These are phyloP conservation scores for Taeniopygia guttata DNA, from an alignment of 2,797 vertebrate genomes.

Conservation along the genomic window DNA sequence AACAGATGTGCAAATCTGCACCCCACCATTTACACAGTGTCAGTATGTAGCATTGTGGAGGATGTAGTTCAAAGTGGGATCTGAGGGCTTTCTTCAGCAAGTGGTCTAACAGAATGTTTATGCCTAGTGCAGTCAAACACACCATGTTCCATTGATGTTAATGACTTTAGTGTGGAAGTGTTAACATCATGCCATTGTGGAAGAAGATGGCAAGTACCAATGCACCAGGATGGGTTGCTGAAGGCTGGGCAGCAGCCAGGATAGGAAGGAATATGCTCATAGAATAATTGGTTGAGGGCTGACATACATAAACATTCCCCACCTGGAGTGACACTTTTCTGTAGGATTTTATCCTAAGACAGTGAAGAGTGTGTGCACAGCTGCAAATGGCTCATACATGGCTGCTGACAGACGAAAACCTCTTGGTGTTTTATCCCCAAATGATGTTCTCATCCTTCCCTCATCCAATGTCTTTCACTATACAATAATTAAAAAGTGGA, in stretches of 20 bases:
- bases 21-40: accelerated
- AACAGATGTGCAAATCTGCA: neutral
- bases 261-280: neutral
- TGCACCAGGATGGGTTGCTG: neutral
- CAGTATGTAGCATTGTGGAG: accelerated
- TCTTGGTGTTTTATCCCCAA: conserved; percentile 14
- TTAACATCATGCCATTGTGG: neutral
- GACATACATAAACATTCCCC: neutral
- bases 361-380: conserved; percentile 16
- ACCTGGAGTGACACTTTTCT: conserved; percentile 12
- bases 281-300: neutral
- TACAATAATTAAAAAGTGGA: conserved; percentile 13
- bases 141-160: accelerated
- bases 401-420: conserved; percentile 48
- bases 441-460: neutral
- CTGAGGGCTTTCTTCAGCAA: neutral
- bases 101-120: neutral
- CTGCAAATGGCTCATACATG: conserved; percentile 38
- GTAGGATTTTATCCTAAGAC: neutral
- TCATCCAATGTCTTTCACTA: neutral
- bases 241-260: neutral
- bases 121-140: neutral
- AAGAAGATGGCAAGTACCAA: neutral
- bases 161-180: neutral
- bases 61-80: neutral